These are phyloP conservation scores for Theristicus caerulescens DNA, from an alignment of 2,113 vertebrate genomes.

Conservation along the genomic window DNA sequence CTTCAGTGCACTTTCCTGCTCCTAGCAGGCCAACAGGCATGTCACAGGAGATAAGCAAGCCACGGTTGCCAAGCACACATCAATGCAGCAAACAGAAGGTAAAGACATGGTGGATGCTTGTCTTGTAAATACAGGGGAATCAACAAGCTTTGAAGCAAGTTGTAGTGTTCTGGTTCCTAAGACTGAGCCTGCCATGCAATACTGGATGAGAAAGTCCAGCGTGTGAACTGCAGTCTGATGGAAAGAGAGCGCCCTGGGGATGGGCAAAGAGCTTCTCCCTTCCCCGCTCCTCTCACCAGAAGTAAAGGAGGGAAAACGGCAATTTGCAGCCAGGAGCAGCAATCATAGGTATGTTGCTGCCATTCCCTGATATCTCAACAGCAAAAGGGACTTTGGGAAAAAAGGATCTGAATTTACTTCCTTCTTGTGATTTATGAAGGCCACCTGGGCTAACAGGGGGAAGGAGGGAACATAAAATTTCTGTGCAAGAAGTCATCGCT, in stretches of 20 bases:
- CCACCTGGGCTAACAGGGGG: no score
- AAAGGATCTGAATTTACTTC: no score
- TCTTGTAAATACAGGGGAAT: background rate
- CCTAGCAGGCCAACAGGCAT: background rate
- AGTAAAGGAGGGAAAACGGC: background rate
- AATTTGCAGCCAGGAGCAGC: background rate
- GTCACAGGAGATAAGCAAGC: background rate
- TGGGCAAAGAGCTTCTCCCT: background rate
- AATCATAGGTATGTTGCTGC: background rate
- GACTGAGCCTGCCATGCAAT: background rate
- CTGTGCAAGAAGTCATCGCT: background rate
- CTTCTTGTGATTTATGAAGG: background rate
- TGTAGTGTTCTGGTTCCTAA: background rate
- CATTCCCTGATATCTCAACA: background rate
- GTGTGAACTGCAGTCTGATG: background rate
- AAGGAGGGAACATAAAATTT: background rate
- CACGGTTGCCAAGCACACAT: background rate
- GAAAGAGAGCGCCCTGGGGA: background rate
- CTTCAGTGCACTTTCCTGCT: background rate
- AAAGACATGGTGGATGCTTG: background rate
- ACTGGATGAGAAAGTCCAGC: background rate
- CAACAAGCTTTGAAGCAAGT: background rate
- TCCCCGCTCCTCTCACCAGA: rapidly evolving
- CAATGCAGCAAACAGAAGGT: background rate
- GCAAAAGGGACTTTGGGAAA: background rate